phyloP scores from a whole-genome alignment of 2,888 invertebrate species.

The Spilosoma lubricipeda region DNA sequence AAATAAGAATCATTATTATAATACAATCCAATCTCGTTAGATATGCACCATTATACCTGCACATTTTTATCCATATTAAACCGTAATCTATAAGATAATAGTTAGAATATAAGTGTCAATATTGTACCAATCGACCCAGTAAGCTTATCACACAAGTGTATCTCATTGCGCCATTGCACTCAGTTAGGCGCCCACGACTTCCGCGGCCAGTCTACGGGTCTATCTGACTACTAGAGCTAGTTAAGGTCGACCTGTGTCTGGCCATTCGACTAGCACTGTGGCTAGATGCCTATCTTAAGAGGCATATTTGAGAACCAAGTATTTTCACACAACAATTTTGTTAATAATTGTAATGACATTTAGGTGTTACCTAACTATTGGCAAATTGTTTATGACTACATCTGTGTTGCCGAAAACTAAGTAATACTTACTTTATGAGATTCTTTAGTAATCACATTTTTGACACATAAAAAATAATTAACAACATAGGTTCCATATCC shows the following conservation, averaged over 20 bases:
- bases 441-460: no score
- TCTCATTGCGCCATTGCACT: conserved; percentile 1
- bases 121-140: conserved; percentile 10
- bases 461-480: no score
- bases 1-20: no score
- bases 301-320: background rate
- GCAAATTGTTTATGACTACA: background rate
- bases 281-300: background rate
- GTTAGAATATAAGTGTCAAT: background rate
- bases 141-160: conserved; percentile 7
- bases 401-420: no score
- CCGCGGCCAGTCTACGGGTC: conserved; percentile 13
- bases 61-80: background rate
- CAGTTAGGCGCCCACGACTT: conserved; percentile 2
- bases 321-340: background rate
- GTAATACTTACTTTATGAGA: no score
- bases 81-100: background rate
- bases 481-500: no score
- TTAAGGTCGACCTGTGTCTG: conserved; percentile 17
- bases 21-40: background rate
- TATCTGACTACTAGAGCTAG: background rate
- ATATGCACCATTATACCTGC: background rate
- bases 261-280: background rate
- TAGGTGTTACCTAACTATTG: background rate
- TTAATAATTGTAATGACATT: background rate